These are phyloP conservation scores for Gastracanthus pulcherrimus DNA, from an alignment of 2,888 invertebrate genomes.

Conservation along the genomic window DNA sequence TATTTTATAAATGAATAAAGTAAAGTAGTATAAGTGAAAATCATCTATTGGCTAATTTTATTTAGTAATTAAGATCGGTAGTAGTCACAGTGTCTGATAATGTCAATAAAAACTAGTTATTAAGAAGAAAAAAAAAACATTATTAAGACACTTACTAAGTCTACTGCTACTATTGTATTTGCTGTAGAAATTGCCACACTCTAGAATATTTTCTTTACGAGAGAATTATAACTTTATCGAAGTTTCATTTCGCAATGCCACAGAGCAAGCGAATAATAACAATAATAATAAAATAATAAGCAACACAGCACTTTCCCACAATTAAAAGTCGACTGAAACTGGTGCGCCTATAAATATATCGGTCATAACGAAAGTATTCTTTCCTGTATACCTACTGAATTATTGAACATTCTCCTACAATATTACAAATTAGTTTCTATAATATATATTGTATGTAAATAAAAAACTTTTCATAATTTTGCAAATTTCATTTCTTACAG, in stretches of 20 bases:
- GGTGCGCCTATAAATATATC: background rate
- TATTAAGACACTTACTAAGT: too few species aligned
- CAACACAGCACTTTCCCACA: conserved; percentile 27
- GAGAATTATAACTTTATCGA: background rate
- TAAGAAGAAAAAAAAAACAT: background rate
- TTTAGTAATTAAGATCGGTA: too few species aligned
- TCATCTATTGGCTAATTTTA: too few species aligned
- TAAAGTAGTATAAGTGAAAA: too few species aligned
- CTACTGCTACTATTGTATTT: background rate
- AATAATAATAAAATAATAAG: background rate
- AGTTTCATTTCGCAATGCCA: background rate
- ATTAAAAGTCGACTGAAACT: conserved; percentile 27
- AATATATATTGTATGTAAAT: too few species aligned
- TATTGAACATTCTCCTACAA: background rate
- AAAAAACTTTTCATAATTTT: too few species aligned
- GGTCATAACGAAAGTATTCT: background rate
- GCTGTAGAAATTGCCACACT: background rate
- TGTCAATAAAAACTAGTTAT: too few species aligned
- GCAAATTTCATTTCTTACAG: too few species aligned
- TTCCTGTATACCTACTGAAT: background rate
- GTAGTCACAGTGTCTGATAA: too few species aligned
- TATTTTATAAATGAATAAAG: too few species aligned
- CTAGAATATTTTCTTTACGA: background rate
- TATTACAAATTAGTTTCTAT: background rate
- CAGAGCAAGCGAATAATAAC: background rate